phyloP scores from a whole-genome alignment of 2,888 invertebrate species.

The Machimus rusticus region DNA sequence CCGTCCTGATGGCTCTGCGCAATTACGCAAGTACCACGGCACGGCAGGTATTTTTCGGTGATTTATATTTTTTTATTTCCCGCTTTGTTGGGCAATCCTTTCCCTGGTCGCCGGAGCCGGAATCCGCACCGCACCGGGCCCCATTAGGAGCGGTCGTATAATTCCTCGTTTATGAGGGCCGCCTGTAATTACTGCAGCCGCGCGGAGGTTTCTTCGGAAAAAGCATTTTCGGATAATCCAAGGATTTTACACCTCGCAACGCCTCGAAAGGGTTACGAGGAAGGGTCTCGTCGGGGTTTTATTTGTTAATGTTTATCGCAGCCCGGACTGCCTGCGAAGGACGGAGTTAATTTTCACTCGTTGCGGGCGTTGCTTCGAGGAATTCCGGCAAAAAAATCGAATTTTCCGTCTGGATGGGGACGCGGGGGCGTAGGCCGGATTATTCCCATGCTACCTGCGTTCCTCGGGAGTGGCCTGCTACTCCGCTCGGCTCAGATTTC shows the following conservation, averaged over 20 bases:
- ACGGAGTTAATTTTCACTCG: background rate
- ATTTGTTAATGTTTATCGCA: background rate
- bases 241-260: background rate
- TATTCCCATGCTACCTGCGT: background rate
- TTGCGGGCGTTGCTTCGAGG: background rate
- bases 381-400: background rate
- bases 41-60: background rate
- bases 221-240: background rate
- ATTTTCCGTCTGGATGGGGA: background rate
- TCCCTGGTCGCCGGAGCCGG: background rate
- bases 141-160: background rate
- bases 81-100: background rate
- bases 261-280: background rate
- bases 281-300: background rate
- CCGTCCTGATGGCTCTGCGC: background rate
- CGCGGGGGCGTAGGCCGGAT: background rate
- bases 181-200: background rate
- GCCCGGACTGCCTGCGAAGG: background rate
- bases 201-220: background rate
- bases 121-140: background rate
- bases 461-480: background rate
- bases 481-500: background rate
- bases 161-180: background rate
- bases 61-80: background rate
- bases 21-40: background rate